phyloP scores from a whole-genome alignment of 2,888 invertebrate genomes.

The Ochropleura plecta region DNA sequence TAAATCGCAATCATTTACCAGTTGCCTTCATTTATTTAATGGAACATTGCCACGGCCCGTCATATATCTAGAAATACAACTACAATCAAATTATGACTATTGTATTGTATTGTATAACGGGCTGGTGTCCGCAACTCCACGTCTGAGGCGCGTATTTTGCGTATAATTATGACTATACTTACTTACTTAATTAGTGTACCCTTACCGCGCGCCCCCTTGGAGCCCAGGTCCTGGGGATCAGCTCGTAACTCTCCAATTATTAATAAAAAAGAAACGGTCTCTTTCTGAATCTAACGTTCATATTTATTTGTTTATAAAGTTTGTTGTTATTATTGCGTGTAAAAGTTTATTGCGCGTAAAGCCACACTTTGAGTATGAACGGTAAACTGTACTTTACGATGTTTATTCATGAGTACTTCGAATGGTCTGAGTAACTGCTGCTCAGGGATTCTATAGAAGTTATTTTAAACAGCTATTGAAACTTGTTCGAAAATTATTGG shows the following conservation, averaged over 20 bases:
- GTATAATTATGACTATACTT: neutral
- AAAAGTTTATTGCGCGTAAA: constrained; percentile 53
- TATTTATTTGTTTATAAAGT: constrained; percentile 56
- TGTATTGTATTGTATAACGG: too few species aligned
- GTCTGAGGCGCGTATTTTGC: too few species aligned
- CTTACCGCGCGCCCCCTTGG: neutral
- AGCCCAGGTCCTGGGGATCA: neutral
- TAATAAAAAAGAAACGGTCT: constrained; percentile 40
- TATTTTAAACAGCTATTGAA: neutral
- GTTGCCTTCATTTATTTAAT: neutral
- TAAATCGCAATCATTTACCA: neutral
- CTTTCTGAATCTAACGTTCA: constrained; percentile 36
- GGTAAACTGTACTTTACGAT: constrained; percentile 33
- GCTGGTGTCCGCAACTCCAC: too few species aligned
- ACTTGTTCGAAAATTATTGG: neutral
- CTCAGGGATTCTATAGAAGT: neutral
- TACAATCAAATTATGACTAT: neutral
- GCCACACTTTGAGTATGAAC: constrained; percentile 19
- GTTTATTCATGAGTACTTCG: constrained; percentile 40
- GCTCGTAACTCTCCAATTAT: constrained; percentile 27
- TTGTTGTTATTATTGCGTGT: constrained; percentile 48
- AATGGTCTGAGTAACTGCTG: constrained; percentile 14
- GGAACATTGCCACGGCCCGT: neutral
- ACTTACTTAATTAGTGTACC: constrained; percentile 10
- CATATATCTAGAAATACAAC: too few species aligned